phyloP scores from a whole-genome alignment of 2,888 invertebrate genomes.

The Dione juno region DNA sequence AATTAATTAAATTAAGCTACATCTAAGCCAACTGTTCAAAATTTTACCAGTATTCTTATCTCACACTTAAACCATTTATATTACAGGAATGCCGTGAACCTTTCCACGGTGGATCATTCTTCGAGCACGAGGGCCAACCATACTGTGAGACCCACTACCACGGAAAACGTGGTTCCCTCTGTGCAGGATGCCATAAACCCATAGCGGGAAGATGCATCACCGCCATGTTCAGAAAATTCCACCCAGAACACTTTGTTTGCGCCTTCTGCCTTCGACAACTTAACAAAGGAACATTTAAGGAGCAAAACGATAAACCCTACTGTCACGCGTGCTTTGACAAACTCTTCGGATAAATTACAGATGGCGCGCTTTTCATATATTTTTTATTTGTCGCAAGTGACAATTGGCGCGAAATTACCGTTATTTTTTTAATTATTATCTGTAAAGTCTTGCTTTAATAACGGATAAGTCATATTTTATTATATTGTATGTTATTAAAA shows the following conservation, averaged over 20 bases:
- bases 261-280: conserved; percentile 99
- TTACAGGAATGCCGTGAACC: conserved; percentile 97
- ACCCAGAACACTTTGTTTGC: conserved; percentile 99
- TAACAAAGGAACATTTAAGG: conserved; percentile 99
- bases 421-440: conserved; percentile 14
- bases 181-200: conserved; percentile 98
- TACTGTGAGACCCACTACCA: conserved; percentile 99
- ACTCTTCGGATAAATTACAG: conserved; percentile 90
- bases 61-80: not conserved
- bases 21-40: too few relatives aligned
- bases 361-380: conserved; percentile 44
- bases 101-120: conserved; percentile 98
- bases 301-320: conserved; percentile 99
- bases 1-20: too few relatives aligned
- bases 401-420: conserved; percentile 10
- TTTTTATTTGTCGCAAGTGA: conserved; percentile 2
- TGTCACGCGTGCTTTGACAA: conserved; percentile 99
- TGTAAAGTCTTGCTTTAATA: conserved; percentile 22
- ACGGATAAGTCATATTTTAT: conserved; percentile 4
- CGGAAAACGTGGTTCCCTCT: conserved; percentile 97
- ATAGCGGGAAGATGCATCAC: conserved; percentile 99
- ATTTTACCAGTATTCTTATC: not conserved
- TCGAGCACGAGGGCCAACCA: conserved; percentile 98
- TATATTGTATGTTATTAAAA: conserved; percentile 16
- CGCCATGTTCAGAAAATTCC: conserved; percentile 99